A percentile compares a stretch with the other conserved stretches of the same genome.
Evolutionary conservation across 2,888 invertebrate genomes (phyloP).

Genomic region (Serrognathus titanus): DNA sequence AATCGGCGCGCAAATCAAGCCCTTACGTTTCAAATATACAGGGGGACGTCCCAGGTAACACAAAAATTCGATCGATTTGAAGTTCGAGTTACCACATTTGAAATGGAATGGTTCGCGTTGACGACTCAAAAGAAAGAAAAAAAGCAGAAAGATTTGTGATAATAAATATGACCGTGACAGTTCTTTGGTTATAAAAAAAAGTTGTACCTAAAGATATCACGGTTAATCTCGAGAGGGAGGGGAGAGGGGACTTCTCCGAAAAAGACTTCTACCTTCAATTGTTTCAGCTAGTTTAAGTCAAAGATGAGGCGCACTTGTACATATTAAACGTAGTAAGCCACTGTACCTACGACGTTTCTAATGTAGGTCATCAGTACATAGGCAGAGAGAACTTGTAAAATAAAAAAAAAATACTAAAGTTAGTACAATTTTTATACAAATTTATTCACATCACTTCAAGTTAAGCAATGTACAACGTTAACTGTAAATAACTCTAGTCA

Average conservation of each 20-base stretch:
- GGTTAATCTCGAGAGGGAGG: neutral
- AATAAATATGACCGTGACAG: too few species aligned
- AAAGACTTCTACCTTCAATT: slow-evolving; percentile 13
- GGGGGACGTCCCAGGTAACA: too few species aligned
- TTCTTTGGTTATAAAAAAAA: too few species aligned
- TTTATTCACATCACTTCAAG: slow-evolving; percentile 32
- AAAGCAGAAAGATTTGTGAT: too few species aligned
- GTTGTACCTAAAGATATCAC: too few species aligned
- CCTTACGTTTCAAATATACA: neutral
- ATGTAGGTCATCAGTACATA: neutral
- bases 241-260: neutral
- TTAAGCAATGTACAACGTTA: slow-evolving; percentile 27
- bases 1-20: too few species aligned
- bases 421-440: slow-evolving; percentile 48
- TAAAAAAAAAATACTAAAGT: slow-evolving; percentile 31
- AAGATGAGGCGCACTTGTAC: slow-evolving; percentile 36
- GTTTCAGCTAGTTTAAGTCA: slow-evolving; percentile 19
- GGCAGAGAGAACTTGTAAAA: slow-evolving; percentile 12
- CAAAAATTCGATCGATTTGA: too few species aligned
- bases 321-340: slow-evolving; percentile 30
- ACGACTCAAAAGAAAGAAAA: too few species aligned
- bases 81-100: too few species aligned
- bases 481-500: slow-evolving; percentile 32
- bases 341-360: slow-evolving; percentile 13
- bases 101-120: too few species aligned